These are phyloP conservation scores for Drosophila nigricruria DNA, from an alignment of 2,888 invertebrate genomes.

Conservation along the genomic window DNA sequence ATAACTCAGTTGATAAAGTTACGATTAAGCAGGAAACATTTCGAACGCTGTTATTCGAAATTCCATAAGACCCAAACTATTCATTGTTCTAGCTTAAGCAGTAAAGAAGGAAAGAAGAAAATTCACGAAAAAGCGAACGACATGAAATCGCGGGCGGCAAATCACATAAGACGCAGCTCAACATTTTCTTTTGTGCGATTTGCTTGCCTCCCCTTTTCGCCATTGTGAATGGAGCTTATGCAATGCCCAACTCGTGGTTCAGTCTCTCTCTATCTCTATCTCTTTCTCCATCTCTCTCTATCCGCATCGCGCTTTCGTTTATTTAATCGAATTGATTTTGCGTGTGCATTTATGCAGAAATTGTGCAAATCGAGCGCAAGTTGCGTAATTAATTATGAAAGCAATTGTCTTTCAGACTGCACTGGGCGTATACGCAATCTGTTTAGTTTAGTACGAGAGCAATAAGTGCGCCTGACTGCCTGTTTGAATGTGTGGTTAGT, in stretches of 20 bases:
- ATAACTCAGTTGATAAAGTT: background rate
- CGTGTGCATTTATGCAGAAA: slow-evolving; percentile 48
- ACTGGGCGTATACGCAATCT: slow-evolving; percentile 49
- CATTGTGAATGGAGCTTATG: slow-evolving; percentile 30
- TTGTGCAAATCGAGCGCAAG: slow-evolving; percentile 49
- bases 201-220: background rate
- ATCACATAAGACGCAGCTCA: slow-evolving; percentile 4
- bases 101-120: background rate
- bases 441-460: background rate
- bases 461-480: background rate
- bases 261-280: background rate
- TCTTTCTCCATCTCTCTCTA: background rate
- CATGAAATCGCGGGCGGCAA: slow-evolving; percentile 1
- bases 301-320: background rate
- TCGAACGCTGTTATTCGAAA: background rate
- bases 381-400: slow-evolving; percentile 63
- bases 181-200: slow-evolving; percentile 6
- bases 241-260: slow-evolving; percentile 5
- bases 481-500: slow-evolving; percentile 10
- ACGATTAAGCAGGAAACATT: background rate
- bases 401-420: slow-evolving; percentile 8
- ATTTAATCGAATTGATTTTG: slow-evolving; percentile 46
- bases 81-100: background rate
- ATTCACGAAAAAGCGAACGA: background rate
- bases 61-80: background rate